phyloP scores from a whole-genome alignment of 2,888 invertebrate species.

The Alloscopus bannaensis region DNA sequence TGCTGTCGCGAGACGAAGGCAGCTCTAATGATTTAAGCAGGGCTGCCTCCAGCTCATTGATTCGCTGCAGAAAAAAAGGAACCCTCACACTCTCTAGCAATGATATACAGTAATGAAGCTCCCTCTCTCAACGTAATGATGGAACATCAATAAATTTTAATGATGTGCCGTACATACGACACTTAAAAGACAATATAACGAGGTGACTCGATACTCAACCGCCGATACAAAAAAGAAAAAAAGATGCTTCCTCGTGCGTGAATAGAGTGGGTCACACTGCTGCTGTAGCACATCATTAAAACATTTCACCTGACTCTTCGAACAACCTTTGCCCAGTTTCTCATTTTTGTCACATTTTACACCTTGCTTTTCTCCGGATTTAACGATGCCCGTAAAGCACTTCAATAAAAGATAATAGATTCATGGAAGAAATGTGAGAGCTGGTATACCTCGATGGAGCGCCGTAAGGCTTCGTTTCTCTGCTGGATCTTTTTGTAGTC shows the following conservation, averaged over 20 bases:
- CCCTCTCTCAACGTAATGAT: no score
- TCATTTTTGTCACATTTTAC: neutral
- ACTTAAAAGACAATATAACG: no score
- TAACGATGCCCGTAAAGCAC: no score
- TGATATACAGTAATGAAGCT: slow-evolving; percentile 4
- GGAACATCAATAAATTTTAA: no score
- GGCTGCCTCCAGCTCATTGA: slow-evolving; percentile 51
- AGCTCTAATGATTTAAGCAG: slow-evolving; percentile 37
- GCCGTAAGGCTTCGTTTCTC: slow-evolving; percentile 60
- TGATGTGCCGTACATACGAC: no score
- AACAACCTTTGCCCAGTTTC: neutral
- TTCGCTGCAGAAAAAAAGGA: slow-evolving; percentile 30
- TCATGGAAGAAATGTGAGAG: neutral
- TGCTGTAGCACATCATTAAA: no score
- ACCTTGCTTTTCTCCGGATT: slow-evolving; percentile 5
- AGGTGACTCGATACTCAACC: no score
- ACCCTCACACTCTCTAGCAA: neutral
- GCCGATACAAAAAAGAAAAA: no score
- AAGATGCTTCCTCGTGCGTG: no score
- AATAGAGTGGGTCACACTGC: no score
- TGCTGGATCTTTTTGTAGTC: slow-evolving; percentile 65
- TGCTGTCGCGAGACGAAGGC: neutral
- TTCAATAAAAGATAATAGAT: neutral
- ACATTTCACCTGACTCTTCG: no score
- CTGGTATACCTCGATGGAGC: slow-evolving; percentile 59